phyloP scores from a whole-genome alignment of 2,113 vertebrate species.

The Pithys albifrons region DNA sequence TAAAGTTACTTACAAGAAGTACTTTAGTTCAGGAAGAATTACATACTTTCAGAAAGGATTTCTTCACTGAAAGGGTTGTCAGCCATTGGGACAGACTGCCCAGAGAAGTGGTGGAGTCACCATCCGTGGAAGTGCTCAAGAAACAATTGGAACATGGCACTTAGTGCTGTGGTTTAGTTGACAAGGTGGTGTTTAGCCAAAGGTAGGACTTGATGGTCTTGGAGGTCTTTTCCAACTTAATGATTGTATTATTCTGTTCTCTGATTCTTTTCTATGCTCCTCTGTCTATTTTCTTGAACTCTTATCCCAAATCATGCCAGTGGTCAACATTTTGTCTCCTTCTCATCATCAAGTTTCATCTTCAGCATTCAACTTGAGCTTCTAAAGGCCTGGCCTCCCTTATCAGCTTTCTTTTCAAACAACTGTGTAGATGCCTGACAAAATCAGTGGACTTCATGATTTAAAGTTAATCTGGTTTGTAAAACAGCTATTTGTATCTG shows the following conservation, averaged over 20 bases:
- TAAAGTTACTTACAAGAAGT: not conserved
- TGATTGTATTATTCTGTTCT: not conserved
- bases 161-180: accelerated
- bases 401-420: not conserved
- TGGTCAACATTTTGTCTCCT: not conserved
- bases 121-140: not conserved
- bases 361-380: not conserved
- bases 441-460: not conserved
- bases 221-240: not conserved
- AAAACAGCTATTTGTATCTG: not conserved
- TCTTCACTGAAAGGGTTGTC: not conserved
- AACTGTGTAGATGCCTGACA: not conserved
- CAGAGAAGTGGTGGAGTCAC: not conserved
- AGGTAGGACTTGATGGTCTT: not conserved
- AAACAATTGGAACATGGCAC: not conserved
- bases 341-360: not conserved
- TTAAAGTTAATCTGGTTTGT: not conserved
- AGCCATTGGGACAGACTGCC: not conserved
- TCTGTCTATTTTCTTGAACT: not conserved
- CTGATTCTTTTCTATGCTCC: not conserved
- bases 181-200: not conserved
- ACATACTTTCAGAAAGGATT: not conserved
- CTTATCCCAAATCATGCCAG: not conserved
- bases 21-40: not conserved
- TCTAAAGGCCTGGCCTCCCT: not conserved